Percentiles rank a stretch among this genome's conserved stretches.
Evolutionary conservation across 2,113 vertebrate species (phyloP).

Genomic region (Melanerpes formicivorus): DNA sequence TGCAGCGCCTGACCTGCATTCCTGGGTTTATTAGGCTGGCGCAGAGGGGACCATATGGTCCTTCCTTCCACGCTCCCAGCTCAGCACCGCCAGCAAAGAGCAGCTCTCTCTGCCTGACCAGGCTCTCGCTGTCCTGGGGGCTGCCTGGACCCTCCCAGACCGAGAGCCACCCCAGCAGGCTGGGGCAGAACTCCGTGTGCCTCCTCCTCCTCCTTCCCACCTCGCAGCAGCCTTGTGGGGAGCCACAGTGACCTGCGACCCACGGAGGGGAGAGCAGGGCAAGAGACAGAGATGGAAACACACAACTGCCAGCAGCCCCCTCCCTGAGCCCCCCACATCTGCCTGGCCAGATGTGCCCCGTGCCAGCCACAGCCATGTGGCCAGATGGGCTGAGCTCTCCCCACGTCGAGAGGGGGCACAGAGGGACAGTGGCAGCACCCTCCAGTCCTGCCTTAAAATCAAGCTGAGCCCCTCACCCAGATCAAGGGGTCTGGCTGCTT

Average conservation of each 20-base stretch:
- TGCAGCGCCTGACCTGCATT: conserved; percentile 57
- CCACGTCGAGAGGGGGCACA: accelerated
- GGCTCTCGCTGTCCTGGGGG: accelerated
- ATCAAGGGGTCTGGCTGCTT: background rate
- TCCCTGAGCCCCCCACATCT: background rate
- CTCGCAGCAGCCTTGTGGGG: accelerated
- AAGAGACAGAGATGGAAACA: background rate
- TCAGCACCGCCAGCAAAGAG: background rate
- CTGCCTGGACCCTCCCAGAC: accelerated
- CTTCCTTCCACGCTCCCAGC: background rate
- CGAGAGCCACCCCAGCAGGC: accelerated
- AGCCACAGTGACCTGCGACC: accelerated
- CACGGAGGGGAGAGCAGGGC: accelerated
- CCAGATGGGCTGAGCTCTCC: background rate
- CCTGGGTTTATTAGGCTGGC: background rate
- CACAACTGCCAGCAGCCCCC: background rate
- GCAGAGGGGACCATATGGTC: conserved; percentile 30
- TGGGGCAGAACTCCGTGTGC: accelerated
- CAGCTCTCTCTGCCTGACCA: background rate
- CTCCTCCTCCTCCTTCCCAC: background rate
- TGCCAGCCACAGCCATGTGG: accelerated
- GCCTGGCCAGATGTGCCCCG: background rate
- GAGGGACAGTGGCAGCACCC: background rate
- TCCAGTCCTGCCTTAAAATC: background rate
- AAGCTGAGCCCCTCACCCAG: accelerated